phyloP scores from a whole-genome alignment of 92 coral and sea anemone species.

The Palythoa grandis region DNA sequence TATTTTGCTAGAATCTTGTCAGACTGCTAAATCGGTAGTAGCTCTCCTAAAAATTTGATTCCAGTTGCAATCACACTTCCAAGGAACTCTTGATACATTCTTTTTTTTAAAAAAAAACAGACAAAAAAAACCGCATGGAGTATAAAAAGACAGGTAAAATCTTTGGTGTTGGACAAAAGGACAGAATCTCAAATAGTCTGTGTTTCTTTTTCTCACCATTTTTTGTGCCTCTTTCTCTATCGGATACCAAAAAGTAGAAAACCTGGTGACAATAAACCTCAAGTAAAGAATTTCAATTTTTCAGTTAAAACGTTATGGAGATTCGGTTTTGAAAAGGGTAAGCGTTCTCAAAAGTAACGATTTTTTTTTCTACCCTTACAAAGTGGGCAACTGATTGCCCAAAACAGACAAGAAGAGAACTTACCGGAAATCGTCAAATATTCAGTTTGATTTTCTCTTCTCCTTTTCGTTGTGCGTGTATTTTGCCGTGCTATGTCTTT shows the following conservation, averaged over 20 bases:
- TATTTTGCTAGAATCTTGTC: not conserved
- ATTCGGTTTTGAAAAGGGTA: not conserved
- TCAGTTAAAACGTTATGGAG: not conserved
- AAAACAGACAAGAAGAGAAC: not conserved
- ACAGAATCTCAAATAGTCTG: too few species aligned
- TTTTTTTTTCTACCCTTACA: not conserved
- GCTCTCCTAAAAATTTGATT: too few species aligned
- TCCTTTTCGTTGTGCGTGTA: conserved; percentile 11
- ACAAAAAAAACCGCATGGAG: too few species aligned
- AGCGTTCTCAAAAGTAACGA: not conserved
- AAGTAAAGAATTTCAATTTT: not conserved
- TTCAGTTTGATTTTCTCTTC: not conserved
- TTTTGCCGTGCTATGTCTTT: conserved; percentile 17
- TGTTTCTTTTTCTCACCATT: not conserved
- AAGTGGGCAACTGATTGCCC: too few species aligned
- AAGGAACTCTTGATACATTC: too few species aligned
- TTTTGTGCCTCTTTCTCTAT: not conserved
- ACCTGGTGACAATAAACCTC: not conserved
- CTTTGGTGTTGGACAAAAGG: too few species aligned
- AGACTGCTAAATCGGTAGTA: too few species aligned
- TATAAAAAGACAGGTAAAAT: too few species aligned
- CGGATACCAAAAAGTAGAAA: not conserved
- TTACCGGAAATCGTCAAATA: conserved; percentile 19
- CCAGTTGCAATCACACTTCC: too few species aligned
- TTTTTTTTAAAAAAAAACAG: too few species aligned